Evolutionary conservation across 2,113 vertebrate genomes (phyloP), one percentile per base, ranked within the genome.

Genomic region (Egretta garzetta): DNA sequence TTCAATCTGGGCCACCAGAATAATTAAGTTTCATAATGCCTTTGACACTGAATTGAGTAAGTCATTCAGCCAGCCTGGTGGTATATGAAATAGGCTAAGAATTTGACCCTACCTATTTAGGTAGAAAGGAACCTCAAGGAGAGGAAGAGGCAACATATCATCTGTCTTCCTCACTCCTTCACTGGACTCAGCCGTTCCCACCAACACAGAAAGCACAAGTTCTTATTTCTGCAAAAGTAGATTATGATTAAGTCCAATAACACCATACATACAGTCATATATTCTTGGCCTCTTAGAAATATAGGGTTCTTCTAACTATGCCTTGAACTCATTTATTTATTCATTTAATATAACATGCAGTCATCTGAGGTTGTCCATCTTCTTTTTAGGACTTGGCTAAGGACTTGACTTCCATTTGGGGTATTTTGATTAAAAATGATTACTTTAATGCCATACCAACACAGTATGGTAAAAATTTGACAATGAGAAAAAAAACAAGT

Each of bases 231-330:
- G 43, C 27, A 91, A 75, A 68, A 76, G 13, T 20, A 79, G n/a
- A n/a, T 43, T 68, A 72, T 39, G 20, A 23, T 18, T 15, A 39
- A 43, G 20, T 67, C 32, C 20, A 55, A 20, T 80, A 72, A 55
- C 27, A 71, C 3, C 10, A 43, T 47, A 20, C 13, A 37, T 63
- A 30, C 18, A 60, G n/a, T 72, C 23, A 59, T 64, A 39, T 62
- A 35, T 68, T 79, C 43, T 27, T 63, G 10, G 32, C 4, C 20
- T 86, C 43, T 76, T 56, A 59, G 37, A 92, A 75, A 55, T 53
- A 50, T 0, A 66, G 18, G 7, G 4, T 0, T 0, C 2, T 64
- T 59, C 55, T 6, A 84, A 80, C 52, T 75, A 45, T 53, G 5
- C 4, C 10, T 73, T 60, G 32, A 93, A 64, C 6, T 8, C 56